Percentiles rank a stretch among this genome's conserved stretches.
Evolutionary conservation across 2,113 vertebrate genomes (phyloP).

Genomic region (Gymnogyps californianus): DNA sequence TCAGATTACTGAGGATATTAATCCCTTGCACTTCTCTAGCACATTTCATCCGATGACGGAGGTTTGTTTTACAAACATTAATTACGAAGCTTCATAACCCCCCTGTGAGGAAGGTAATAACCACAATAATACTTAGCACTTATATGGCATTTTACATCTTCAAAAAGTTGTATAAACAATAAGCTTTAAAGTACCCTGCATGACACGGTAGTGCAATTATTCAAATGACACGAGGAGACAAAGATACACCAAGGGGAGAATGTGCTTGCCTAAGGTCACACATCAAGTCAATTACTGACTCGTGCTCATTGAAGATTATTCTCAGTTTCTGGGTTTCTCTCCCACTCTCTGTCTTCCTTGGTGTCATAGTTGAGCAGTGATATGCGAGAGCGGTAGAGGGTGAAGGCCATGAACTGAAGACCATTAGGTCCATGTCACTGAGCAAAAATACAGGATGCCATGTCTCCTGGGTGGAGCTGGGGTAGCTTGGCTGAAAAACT

Average conservation of each 20-base stretch:
- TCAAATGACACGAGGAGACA: neutral
- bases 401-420: neutral
- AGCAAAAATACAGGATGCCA: neutral
- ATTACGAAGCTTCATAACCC: constrained; percentile 41
- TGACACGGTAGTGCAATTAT: neutral
- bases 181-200: neutral
- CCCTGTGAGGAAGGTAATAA: constrained; percentile 46
- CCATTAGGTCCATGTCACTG: neutral
- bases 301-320: neutral
- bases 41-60: neutral
- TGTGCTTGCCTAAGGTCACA: neutral
- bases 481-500: neutral
- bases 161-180: neutral
- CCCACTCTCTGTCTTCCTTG: neutral
- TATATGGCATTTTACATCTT: constrained; percentile 16
- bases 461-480: neutral
- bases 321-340: neutral
- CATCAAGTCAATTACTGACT: neutral
- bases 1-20: constrained; percentile 55
- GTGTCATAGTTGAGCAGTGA: neutral
- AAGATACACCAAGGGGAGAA: neutral
- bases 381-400: neutral
- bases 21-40: constrained; percentile 36
- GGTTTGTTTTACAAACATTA: constrained; percentile 50
- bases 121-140: constrained; percentile 24